Conservation (phyloP, 2,888 invertebrate species). For the Heliconius ismenius region DNA sequence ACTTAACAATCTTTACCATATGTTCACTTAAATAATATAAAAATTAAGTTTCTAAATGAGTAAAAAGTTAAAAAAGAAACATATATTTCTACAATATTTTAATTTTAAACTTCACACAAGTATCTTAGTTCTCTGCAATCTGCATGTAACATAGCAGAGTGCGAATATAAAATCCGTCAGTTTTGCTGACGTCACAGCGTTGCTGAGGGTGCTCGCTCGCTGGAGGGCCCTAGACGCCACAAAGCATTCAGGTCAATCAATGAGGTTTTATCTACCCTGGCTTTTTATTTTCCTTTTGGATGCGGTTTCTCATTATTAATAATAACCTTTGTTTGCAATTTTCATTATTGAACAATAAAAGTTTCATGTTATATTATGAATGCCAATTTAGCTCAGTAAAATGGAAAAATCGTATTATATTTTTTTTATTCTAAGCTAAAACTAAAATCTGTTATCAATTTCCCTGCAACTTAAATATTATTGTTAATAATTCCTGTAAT, state of each 20-base stretch:
- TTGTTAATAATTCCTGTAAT: background rate
- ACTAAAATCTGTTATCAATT: background rate
- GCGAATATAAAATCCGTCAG: constrained; percentile 39
- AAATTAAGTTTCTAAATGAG: too few species aligned
- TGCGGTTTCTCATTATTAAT: constrained; percentile 33
- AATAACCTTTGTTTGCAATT: constrained; percentile 29
- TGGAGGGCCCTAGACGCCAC: constrained; percentile 45
- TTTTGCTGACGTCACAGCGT: constrained; percentile 45
- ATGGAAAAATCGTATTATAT: background rate
- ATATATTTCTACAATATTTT: constrained; percentile 4
- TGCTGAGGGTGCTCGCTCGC: constrained; percentile 46
- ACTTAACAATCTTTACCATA: too few species aligned
- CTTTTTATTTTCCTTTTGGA: constrained; percentile 39
- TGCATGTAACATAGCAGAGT: constrained; percentile 28
- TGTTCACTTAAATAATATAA: too few species aligned
- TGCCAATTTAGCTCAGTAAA: background rate
- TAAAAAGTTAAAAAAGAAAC: background rate
- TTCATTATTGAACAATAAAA: constrained; percentile 12
- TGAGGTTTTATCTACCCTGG: constrained; percentile 43
- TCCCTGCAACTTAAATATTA: too few species aligned
- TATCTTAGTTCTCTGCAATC: constrained; percentile 15
- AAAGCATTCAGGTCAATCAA: constrained; percentile 62
- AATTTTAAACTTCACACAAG: constrained; percentile 7
- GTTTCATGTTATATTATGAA: background rate
- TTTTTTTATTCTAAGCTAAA: background rate